These are phyloP conservation scores for Echeneis naucrates DNA, from an alignment of 2,797 vertebrate species.

Conservation along the genomic window DNA sequence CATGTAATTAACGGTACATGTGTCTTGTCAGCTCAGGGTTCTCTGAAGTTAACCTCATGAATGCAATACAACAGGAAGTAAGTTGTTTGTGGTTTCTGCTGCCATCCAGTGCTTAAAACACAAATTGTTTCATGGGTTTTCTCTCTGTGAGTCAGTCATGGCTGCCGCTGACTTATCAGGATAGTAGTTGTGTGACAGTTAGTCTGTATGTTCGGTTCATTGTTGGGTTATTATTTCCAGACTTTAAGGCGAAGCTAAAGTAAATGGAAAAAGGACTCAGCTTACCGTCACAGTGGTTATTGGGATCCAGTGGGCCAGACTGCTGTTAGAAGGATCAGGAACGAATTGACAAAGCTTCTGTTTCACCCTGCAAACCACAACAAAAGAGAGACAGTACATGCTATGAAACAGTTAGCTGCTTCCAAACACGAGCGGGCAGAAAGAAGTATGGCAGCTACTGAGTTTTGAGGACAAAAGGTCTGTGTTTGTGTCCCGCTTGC, in stretches of 20 bases:
- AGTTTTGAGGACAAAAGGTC: background rate
- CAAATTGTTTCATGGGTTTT: accelerated
- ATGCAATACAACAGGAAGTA: too few relatives aligned
- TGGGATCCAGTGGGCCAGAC: conserved; percentile 70
- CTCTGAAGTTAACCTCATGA: background rate
- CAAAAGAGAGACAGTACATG: background rate
- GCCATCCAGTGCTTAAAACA: conserved; percentile 15
- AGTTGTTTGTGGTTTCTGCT: conserved; percentile 1
- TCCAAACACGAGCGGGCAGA: background rate
- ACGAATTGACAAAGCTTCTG: conserved; percentile 57
- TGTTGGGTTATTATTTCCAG: background rate
- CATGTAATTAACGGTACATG: background rate
- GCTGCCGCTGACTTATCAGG: too few relatives aligned
- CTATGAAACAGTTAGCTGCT: background rate
- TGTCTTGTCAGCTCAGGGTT: background rate
- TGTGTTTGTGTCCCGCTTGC: background rate
- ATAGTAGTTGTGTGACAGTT: too few relatives aligned
- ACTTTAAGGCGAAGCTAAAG: background rate
- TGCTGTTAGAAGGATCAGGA: conserved; percentile 77
- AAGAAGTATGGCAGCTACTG: background rate
- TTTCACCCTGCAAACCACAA: conserved; percentile 57
- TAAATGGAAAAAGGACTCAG: background rate
- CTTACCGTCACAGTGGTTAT: conserved; percentile 58
- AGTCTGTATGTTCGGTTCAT: background rate
- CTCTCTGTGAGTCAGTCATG: too few relatives aligned